These are phyloP conservation scores for Imbricaverruca yamaguchii DNA, from an alignment of 2,888 invertebrate species.

Conservation along the genomic window DNA sequence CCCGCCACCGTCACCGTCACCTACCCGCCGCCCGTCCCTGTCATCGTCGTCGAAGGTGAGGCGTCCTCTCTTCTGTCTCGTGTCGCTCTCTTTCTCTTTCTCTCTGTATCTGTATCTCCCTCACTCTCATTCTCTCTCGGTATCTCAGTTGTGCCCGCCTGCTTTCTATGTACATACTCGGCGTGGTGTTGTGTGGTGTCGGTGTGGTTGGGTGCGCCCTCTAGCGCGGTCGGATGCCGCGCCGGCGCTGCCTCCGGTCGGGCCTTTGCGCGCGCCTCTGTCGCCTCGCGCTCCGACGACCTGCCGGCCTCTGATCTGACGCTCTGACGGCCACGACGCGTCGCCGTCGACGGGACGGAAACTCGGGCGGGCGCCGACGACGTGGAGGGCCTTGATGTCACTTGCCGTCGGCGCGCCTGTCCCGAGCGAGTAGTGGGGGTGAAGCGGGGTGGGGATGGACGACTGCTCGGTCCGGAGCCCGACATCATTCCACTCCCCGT, in stretches of 20 bases:
- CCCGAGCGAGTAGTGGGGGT: too few species aligned
- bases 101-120: too few species aligned
- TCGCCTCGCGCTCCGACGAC: not conserved
- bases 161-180: constrained; percentile 10
- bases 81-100: not conserved
- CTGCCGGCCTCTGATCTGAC: not conserved
- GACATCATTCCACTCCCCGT: too few species aligned
- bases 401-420: too few species aligned
- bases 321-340: not conserved
- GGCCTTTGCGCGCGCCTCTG: not conserved
- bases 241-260: not conserved
- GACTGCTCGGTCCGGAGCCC: too few species aligned
- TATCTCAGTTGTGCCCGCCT: not conserved
- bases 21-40: not conserved
- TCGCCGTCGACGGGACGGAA: not conserved
- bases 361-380: not conserved
- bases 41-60: constrained; percentile 14
- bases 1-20: constrained; percentile 2
- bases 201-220: not conserved
- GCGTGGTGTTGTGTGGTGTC: not conserved
- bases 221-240: not conserved
- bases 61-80: not conserved
- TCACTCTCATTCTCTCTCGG: not conserved
- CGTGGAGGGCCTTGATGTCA: too few species aligned
- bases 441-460: too few species aligned